These are phyloP conservation scores for Neoarius graeffei DNA, from an alignment of 2,113 vertebrate genomes.

Conservation along the genomic window DNA sequence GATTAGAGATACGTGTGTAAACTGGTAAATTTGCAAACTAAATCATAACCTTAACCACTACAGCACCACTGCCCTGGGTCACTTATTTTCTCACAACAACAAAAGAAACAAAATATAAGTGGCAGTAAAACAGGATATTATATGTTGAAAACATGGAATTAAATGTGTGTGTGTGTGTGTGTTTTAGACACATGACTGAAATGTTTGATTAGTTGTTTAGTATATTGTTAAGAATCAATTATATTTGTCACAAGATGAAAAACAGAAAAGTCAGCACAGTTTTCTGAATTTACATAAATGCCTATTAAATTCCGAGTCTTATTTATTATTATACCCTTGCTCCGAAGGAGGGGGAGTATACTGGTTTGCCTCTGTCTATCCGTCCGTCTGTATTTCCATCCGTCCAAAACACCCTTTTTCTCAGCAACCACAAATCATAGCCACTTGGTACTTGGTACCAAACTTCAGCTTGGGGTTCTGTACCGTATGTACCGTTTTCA, in stretches of 20 bases:
- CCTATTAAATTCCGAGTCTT: background rate
- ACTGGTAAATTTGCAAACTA: background rate
- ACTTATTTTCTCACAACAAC: background rate
- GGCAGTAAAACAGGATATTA: background rate
- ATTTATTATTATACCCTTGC: too few species aligned
- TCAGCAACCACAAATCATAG: too few species aligned
- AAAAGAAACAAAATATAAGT: background rate
- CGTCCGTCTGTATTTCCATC: too few species aligned
- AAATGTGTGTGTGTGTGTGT: background rate
- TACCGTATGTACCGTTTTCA: too few species aligned
- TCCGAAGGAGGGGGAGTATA: too few species aligned
- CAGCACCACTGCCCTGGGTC: background rate
- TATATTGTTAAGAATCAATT: background rate
- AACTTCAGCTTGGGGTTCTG: too few species aligned
- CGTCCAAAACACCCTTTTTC: too few species aligned
- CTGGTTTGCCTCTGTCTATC: too few species aligned
- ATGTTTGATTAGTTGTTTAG: background rate
- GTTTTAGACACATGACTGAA: background rate
- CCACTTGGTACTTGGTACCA: too few species aligned
- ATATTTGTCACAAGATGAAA: background rate
- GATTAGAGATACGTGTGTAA: background rate
- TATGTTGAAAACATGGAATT: background rate
- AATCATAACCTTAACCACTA: background rate
- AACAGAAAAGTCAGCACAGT: background rate
- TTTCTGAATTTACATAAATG: background rate